phyloP scores from a whole-genome alignment of 2,797 vertebrate species.

The Heliangelus exortis region DNA sequence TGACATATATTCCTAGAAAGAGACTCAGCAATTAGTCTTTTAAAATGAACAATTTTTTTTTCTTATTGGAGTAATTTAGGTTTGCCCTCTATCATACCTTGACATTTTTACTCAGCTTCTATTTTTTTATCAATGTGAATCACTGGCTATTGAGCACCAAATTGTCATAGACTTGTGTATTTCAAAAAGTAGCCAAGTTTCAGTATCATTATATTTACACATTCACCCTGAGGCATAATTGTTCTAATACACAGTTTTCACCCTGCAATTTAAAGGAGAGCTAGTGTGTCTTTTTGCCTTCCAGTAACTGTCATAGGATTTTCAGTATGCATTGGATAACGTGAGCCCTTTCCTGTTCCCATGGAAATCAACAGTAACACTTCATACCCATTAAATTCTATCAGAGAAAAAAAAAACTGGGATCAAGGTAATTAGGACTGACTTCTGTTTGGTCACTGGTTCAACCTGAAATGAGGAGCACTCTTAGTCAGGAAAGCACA shows the following conservation, averaged over 20 bases:
- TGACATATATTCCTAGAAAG: slow-evolving; percentile 3
- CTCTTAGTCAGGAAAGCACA: background rate
- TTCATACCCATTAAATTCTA: slow-evolving; percentile 18
- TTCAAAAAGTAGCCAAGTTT: slow-evolving; percentile 63
- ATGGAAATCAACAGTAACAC: slow-evolving; percentile 50
- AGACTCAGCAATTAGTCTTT: background rate
- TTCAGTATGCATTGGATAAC: slow-evolving; percentile 17
- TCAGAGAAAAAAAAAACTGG: background rate
- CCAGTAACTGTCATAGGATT: slow-evolving; percentile 39
- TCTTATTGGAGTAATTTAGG: background rate
- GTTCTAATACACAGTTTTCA: slow-evolving; percentile 63
- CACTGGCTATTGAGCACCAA: slow-evolving; percentile 30
- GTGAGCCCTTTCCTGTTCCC: slow-evolving; percentile 31
- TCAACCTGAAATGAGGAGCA: background rate
- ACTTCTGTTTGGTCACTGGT: background rate
- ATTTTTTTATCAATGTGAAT: slow-evolving; percentile 13
- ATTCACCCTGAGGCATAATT: slow-evolving; percentile 67
- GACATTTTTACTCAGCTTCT: slow-evolving; percentile 54
- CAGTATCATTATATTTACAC: slow-evolving; percentile 61
- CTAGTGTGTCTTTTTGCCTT: slow-evolving; percentile 38
- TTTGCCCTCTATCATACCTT: slow-evolving; percentile 49
- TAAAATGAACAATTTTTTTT: background rate
- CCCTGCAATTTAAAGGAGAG: slow-evolving; percentile 54
- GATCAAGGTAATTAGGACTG: background rate
- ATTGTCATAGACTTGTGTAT: slow-evolving; percentile 43